Evolutionary conservation across 1,140 invertebrate genomes (phyloP), one percentile per base, ranked within the genome.

Genomic region (Chymomyza costata): DNA sequence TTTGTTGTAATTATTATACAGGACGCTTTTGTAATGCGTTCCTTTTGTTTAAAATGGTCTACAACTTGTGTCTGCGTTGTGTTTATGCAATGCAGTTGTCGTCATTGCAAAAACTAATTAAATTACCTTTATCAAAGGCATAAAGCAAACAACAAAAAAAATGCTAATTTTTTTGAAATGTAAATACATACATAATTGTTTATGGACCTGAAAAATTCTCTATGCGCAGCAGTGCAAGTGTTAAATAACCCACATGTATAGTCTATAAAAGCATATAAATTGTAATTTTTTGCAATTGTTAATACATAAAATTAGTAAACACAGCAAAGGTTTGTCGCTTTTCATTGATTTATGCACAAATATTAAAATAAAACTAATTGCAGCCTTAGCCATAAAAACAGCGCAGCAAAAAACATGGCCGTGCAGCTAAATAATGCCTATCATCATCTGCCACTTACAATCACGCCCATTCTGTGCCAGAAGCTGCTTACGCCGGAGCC

Each of bases 401-500:
- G 31, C 3, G 11, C 2, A 8, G 25, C 6, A 38, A 11, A 16
- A 14, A 67, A 56, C 28, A 80, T 80, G 73, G 73, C 73, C 41
- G 74, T 80, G 53, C 73, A 80, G 40, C 51, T 82, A 11, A 66
- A 73, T 38, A 78, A 81, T 46, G 51, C 60, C 19, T 83, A 82
- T 51, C 71, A 80, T 30, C 81, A 82, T 44, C 34, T 82, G 30
- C 78, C 78, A 8, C 16, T 82, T 15, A 82, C 78, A 54, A 82
- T 82, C 39, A 82, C 78, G 0, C 78, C 78, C 28, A 73, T 80
- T 15, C 51, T 71, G 8, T 62, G 68, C 3, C 64, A 66, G 50
- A 57, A 59, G 17, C 64, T 61, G 30, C 38, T 60, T 25, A 49
- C 63, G 19, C 51, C 38, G 44, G 48, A 44, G 7, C 52, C 55